Evolutionary conservation across 2,888 invertebrate species (phyloP).

Genomic region (Arctia plantaginis): DNA sequence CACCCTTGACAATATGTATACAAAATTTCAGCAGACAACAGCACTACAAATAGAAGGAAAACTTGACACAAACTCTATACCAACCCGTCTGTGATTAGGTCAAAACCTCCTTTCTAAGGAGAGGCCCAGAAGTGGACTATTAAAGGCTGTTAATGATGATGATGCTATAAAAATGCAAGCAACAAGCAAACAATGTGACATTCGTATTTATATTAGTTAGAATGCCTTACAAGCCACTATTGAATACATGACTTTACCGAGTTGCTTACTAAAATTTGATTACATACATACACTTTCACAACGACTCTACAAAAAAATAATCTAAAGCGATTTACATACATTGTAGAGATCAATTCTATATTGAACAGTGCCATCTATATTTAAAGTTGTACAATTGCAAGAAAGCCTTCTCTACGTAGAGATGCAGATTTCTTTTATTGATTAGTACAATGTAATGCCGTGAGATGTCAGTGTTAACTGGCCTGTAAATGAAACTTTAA

Average conservation of each 20-base stretch:
- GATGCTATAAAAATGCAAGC: neutral
- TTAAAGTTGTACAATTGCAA: neutral
- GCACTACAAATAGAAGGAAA: no score
- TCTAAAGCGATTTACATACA: neutral
- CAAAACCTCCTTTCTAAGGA: no score
- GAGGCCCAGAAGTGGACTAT: no score
- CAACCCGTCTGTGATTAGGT: no score
- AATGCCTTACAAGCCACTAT: neutral
- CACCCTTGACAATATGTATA: neutral
- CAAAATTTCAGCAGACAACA: neutral
- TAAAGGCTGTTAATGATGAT: no score
- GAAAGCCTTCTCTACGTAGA: constrained; percentile 26
- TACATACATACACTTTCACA: constrained; percentile 12
- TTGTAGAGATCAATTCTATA: neutral
- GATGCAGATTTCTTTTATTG: constrained; percentile 4
- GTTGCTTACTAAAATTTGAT: neutral
- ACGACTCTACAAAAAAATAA: neutral
- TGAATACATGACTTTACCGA: neutral
- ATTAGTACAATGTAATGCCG: neutral
- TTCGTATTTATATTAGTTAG: neutral
- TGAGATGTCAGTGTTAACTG: constrained; percentile 32
- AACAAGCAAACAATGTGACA: neutral
- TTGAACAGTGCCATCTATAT: constrained; percentile 36
- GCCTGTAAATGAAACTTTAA: neutral
- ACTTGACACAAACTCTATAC: no score